A percentile compares a stretch with the other conserved stretches of the same genome.
These are phyloP conservation scores for Laupala kohalensis DNA, from an alignment of 1,140 invertebrate species.

Conservation along the genomic window DNA sequence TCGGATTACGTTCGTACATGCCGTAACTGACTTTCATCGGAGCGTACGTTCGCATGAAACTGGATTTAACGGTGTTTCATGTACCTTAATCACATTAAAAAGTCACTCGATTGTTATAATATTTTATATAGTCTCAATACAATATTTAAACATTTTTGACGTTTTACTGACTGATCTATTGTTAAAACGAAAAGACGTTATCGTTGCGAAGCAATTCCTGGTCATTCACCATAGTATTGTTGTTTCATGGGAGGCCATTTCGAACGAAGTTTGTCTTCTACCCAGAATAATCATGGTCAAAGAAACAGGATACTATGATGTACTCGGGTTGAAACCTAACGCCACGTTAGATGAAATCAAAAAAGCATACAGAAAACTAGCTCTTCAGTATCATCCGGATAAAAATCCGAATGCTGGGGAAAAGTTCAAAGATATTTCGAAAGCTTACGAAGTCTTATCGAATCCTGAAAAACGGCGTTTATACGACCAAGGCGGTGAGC, in stretches of 20 bases:
- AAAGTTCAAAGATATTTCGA: constrained; percentile 95
- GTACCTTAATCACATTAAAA: too few species aligned
- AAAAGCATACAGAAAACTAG: constrained; percentile 93
- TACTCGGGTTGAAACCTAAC: constrained; percentile 25
- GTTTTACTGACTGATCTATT: background rate
- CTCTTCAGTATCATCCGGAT: constrained; percentile 96
- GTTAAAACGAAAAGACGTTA: background rate
- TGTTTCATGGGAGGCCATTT: background rate
- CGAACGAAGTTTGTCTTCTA: background rate
- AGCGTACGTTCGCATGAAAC: too few species aligned
- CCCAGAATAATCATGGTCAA: background rate
- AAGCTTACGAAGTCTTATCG: constrained; percentile 95
- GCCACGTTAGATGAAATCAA: constrained; percentile 89
- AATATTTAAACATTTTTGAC: background rate
- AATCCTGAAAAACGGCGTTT: constrained; percentile 90
- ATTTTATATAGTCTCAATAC: background rate
- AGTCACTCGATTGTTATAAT: too few species aligned
- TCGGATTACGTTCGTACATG: too few species aligned
- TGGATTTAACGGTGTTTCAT: too few species aligned
- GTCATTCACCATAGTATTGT: background rate
- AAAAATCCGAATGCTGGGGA: constrained; percentile 95
- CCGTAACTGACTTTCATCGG: too few species aligned
- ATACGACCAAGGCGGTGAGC: constrained; percentile 93
- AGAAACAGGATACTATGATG: background rate
- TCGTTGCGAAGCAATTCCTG: background rate